These are phyloP conservation scores for Ispidina picta DNA, from an alignment of 2,797 vertebrate genomes.

Conservation along the genomic window DNA sequence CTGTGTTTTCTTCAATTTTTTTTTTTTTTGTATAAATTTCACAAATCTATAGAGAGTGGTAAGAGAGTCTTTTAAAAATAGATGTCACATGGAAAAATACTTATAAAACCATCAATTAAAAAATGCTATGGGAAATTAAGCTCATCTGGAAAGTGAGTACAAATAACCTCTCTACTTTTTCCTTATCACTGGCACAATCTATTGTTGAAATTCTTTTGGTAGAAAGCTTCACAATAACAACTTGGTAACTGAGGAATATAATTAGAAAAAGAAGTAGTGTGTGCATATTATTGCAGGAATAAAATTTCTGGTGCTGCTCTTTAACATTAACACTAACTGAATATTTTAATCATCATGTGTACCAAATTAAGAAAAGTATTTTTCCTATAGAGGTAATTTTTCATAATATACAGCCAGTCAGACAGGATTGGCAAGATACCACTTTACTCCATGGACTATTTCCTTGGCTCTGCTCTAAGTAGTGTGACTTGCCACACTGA, in stretches of 20 bases:
- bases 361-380: background rate
- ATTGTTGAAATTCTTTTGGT: background rate
- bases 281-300: background rate
- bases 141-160: background rate
- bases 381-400: background rate
- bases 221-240: background rate
- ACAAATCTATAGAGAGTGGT: background rate
- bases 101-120: background rate
- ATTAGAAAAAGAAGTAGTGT: background rate
- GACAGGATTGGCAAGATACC: background rate
- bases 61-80: conserved; percentile 16
- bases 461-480: background rate
- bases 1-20: background rate
- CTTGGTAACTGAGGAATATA: background rate
- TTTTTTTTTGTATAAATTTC: background rate
- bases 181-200: background rate
- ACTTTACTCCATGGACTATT: background rate
- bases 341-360: background rate
- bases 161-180: background rate
- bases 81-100: conserved; percentile 9
- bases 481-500: background rate
- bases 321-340: background rate
- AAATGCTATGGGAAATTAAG: background rate
- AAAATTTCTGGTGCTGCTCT: background rate
- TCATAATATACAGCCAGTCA: background rate